Evolutionary conservation across 2,797 vertebrate genomes (phyloP).

Genomic region (Paramormyrops hopkinsi): DNA sequence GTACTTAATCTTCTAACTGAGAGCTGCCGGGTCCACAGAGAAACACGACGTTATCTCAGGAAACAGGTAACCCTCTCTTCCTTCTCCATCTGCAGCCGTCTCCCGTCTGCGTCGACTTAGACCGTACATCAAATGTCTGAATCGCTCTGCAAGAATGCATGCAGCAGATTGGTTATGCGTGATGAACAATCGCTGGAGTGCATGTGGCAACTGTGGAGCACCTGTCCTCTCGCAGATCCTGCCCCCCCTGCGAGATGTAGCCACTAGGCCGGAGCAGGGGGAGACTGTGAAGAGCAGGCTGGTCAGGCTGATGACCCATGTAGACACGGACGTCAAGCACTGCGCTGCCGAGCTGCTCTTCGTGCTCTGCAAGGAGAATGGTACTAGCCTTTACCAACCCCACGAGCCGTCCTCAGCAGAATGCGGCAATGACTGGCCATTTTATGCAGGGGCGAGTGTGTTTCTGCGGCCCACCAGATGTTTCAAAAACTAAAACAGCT

Average conservation of each 20-base stretch:
- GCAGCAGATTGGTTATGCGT: not conserved
- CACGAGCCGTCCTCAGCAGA: not conserved
- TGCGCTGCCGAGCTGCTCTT: constrained; percentile 44
- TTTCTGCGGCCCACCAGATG: not conserved
- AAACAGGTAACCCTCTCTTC: constrained; percentile 52
- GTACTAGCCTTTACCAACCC: constrained; percentile 17
- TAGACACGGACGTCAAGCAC: constrained; percentile 43
- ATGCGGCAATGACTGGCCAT: constrained; percentile 22
- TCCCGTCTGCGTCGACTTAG: not conserved
- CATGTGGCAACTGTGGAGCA: not conserved
- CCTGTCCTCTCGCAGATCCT: constrained; percentile 38
- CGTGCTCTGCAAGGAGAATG: constrained; percentile 43
- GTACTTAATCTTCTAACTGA: constrained; percentile 71
- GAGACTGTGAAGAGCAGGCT: constrained; percentile 35
- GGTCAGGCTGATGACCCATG: constrained; percentile 44
- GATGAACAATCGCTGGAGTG: not conserved
- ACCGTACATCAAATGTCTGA: not conserved
- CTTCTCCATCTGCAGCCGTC: not conserved
- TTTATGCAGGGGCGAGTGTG: constrained; percentile 24
- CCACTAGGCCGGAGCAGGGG: constrained; percentile 39
- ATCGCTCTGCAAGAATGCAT: not conserved
- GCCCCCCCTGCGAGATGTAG: constrained; percentile 41
- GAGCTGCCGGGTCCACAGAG: constrained; percentile 65
- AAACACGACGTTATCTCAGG: constrained; percentile 67
- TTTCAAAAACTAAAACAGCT: not conserved